Conservation (phyloP, 2,888 invertebrate genomes). For the Cephus rjabovi region DNA sequence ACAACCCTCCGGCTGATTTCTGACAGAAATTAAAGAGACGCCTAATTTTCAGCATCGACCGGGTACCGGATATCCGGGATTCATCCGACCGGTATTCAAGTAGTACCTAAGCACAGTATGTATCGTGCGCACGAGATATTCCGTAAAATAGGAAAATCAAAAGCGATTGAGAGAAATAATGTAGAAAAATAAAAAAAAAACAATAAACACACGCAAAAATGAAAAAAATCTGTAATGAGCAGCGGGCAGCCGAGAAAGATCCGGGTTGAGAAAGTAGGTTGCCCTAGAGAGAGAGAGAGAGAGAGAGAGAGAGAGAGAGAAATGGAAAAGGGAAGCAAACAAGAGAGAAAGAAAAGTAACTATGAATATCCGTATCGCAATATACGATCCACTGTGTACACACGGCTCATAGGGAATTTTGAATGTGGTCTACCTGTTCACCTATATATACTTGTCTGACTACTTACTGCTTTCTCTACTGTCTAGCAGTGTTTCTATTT, state of each 20-base stretch:
- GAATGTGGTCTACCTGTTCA: neutral
- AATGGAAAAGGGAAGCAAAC: neutral
- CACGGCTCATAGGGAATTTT: neutral
- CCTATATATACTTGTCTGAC: neutral
- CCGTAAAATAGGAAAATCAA: neutral
- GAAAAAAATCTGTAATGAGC: neutral
- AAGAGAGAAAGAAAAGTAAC: neutral
- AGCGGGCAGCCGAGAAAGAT: neutral
- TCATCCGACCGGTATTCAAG: neutral
- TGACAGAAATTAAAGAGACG: neutral
- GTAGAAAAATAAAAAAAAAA: neutral
- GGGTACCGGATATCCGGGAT: neutral
- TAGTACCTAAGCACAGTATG: neutral
- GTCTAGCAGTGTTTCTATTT: neutral
- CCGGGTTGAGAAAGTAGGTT: neutral
- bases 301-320: too few species aligned
- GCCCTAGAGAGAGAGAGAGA: neutral
- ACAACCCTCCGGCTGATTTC: neutral
- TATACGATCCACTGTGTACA: neutral
- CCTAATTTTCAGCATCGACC: neutral
- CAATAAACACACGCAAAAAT: neutral
- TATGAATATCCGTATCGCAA: neutral
- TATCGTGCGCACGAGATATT: neutral
- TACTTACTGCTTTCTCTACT: neutral
- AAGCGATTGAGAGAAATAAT: neutral